phyloP scores from a whole-genome alignment of 1,140 invertebrate species.

The Drosophila willistoni region DNA sequence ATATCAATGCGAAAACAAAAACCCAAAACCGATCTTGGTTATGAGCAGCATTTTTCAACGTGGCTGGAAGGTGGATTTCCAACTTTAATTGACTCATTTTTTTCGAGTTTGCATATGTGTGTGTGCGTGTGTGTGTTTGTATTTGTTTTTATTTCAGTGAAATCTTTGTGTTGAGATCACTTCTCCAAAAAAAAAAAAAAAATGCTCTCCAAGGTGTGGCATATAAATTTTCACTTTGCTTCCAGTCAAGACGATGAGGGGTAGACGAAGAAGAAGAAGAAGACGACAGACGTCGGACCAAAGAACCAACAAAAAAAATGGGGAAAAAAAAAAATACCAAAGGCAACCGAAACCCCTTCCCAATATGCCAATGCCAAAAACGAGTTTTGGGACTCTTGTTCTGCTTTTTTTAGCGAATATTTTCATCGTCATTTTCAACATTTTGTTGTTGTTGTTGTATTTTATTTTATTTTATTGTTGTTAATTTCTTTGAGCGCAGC shows the following conservation, averaged over 20 bases:
- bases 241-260: slow-evolving; percentile 30
- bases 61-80: slow-evolving; percentile 2
- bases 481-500: slow-evolving; percentile 27
- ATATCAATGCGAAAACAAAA: neutral
- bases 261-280: slow-evolving; percentile 43
- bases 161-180: slow-evolving; percentile 9
- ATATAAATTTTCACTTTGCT: slow-evolving; percentile 65
- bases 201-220: slow-evolving; percentile 47
- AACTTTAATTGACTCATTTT: slow-evolving; percentile 6
- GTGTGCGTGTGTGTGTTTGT: neutral
- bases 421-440: slow-evolving; percentile 30
- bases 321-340: neutral
- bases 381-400: slow-evolving; percentile 57
- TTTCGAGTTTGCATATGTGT: neutral
- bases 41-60: slow-evolving; percentile 3
- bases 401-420: slow-evolving; percentile 37
- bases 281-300: slow-evolving; percentile 7
- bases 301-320: slow-evolving; percentile 16
- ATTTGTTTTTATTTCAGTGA: slow-evolving; percentile 10
- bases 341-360: slow-evolving; percentile 4
- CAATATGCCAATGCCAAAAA: slow-evolving; percentile 31
- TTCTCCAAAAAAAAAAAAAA: slow-evolving; percentile 7
- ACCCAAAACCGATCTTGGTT: neutral
- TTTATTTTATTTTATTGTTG: slow-evolving; percentile 21
- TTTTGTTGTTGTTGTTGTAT: neutral